Percentiles rank a stretch among this genome's conserved stretches.
These are phyloP conservation scores for Thunnus maccoyii DNA, from an alignment of 2,113 vertebrate genomes.

Conservation along the genomic window DNA sequence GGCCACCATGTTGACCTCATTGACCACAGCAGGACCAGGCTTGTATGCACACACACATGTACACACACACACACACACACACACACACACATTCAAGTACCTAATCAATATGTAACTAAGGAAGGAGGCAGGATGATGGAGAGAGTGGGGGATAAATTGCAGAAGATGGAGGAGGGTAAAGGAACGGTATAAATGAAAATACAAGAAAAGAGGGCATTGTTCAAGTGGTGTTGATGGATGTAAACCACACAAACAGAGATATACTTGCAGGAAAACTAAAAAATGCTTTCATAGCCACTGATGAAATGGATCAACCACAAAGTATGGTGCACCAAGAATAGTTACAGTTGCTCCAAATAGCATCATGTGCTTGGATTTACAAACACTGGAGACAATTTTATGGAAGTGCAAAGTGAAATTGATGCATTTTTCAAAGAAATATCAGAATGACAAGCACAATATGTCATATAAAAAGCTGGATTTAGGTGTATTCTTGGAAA, in stretches of 20 bases:
- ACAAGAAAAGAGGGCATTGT: neutral
- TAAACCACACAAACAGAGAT: neutral
- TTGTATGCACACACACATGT: neutral
- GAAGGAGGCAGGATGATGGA: constrained; percentile 52
- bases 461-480: neutral
- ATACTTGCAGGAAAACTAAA: neutral
- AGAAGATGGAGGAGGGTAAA: constrained; percentile 39
- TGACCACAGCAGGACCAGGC: constrained; percentile 72
- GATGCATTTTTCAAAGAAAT: neutral
- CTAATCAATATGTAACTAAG: constrained; percentile 78
- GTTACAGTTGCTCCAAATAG: neutral
- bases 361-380: too few species aligned
- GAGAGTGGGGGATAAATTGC: constrained; percentile 47
- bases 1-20: constrained; percentile 78
- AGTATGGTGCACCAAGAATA: neutral
- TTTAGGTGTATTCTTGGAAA: neutral
- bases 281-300: neutral
- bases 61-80: constrained; percentile 37
- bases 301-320: neutral
- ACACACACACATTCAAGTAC: constrained; percentile 36
- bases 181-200: constrained; percentile 22
- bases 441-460: neutral
- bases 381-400: too few species aligned
- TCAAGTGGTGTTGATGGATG: neutral
- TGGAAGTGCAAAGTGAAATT: too few species aligned